phyloP scores from a whole-genome alignment of 2,888 invertebrate species.

The Hydraecia micacea region DNA sequence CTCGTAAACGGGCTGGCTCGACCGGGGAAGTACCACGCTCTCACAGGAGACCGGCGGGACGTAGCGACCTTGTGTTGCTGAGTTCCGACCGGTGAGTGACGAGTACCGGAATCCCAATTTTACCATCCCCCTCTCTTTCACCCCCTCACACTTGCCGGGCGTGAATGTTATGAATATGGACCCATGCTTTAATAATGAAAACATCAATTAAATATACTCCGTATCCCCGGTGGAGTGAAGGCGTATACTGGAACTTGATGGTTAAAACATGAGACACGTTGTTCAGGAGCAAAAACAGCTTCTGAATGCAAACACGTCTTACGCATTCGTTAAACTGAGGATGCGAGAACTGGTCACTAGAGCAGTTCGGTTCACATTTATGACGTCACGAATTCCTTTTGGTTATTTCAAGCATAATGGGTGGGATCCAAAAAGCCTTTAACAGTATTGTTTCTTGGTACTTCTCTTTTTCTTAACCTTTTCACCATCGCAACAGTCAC shows the following conservation, averaged over 20 bases:
- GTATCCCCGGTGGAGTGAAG: slow-evolving; percentile 11
- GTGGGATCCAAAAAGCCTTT: slow-evolving; percentile 8
- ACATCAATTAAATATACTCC: slow-evolving; percentile 6
- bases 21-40: slow-evolving; percentile 46
- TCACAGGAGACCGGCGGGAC: slow-evolving; percentile 18
- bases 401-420: not conserved
- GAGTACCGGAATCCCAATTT: slow-evolving; percentile 7
- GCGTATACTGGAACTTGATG: slow-evolving; percentile 6
- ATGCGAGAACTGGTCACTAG: not conserved
- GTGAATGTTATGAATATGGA: not conserved
- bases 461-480: slow-evolving; percentile 1
- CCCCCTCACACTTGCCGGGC: not conserved
- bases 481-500: slow-evolving; percentile 6
- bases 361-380: not conserved
- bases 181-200: not conserved
- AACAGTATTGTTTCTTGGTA: not conserved
- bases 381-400: not conserved
- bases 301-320: not conserved
- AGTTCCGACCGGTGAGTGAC: slow-evolving; percentile 32
- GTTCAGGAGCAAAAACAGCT: not conserved
- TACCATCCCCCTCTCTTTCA: not conserved
- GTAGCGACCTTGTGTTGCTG: not conserved
- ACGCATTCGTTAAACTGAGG: not conserved
- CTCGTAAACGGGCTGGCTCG: slow-evolving; percentile 30
- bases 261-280: not conserved